Conservation (phyloP, 1,140 invertebrate species). For the Homarus americanus region DNA sequence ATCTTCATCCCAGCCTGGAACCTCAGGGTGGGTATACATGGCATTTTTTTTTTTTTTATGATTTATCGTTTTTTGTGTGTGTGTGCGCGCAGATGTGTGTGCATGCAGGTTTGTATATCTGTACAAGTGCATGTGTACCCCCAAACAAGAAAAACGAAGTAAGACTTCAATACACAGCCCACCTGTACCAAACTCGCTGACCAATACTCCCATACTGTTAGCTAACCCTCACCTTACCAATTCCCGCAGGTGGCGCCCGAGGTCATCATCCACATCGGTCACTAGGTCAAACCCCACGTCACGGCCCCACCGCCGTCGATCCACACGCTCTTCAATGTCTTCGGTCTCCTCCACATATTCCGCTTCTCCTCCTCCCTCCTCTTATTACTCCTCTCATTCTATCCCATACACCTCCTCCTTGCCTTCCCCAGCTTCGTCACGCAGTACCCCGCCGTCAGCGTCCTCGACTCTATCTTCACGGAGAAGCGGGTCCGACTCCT, state of each 20-base stretch:
- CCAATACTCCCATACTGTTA: too few relatives aligned
- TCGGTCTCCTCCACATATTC: background rate
- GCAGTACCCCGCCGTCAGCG: too few relatives aligned
- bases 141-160: too few relatives aligned
- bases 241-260: background rate
- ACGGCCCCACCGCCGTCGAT: background rate
- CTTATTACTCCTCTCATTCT: background rate
- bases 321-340: background rate
- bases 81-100: background rate
- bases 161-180: too few relatives aligned
- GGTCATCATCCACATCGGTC: background rate
- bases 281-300: background rate
- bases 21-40: background rate
- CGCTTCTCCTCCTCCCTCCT: background rate
- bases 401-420: background rate
- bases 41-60: too few relatives aligned
- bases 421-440: background rate
- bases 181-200: too few relatives aligned
- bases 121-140: too few relatives aligned
- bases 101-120: too few relatives aligned
- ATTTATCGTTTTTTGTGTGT: background rate
- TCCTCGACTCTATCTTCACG: too few relatives aligned
- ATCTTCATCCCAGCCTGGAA: background rate
- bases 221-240: background rate
- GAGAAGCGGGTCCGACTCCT: background rate